phyloP scores from a whole-genome alignment of 2,797 vertebrate genomes.

The Sebastes aleutianus region DNA sequence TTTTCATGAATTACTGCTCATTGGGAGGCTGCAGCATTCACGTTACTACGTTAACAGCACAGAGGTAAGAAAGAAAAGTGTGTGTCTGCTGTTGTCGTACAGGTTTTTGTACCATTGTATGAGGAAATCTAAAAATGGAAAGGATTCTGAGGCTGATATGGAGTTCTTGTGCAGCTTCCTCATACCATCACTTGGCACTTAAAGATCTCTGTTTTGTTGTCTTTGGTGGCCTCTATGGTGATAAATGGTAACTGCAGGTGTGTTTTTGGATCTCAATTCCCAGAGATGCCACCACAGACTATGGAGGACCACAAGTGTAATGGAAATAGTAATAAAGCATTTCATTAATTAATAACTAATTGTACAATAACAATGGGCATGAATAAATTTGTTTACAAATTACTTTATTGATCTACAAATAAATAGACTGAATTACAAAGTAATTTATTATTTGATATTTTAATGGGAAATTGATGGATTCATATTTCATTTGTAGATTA shows the following conservation, averaged over 20 bases:
- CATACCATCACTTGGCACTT: not conserved
- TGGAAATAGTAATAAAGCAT: too few species aligned
- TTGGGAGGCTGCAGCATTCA: not conserved
- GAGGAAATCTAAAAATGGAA: not conserved
- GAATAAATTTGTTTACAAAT: too few species aligned
- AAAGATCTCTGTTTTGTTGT: not conserved
- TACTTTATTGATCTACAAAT: too few species aligned
- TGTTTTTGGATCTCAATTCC: not conserved
- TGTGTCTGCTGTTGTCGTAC: not conserved
- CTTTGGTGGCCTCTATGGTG: not conserved
- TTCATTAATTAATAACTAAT: too few species aligned
- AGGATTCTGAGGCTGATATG: not conserved
- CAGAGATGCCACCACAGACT: too few species aligned
- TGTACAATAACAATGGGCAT: too few species aligned
- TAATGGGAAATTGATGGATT: too few species aligned
- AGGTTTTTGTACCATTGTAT: not conserved
- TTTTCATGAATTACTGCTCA: not conserved
- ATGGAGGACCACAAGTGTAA: too few species aligned
- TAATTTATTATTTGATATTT: too few species aligned
- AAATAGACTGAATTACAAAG: too few species aligned
- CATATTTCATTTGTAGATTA: too few species aligned
- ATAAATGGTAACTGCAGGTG: not conserved
- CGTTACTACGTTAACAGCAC: not conserved
- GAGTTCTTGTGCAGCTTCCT: constrained; percentile 1
- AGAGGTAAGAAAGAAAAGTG: rapidly evolving